Evolutionary conservation across 1,140 invertebrate genomes (phyloP).

Genomic region (Tetramorium parvispinum): DNA sequence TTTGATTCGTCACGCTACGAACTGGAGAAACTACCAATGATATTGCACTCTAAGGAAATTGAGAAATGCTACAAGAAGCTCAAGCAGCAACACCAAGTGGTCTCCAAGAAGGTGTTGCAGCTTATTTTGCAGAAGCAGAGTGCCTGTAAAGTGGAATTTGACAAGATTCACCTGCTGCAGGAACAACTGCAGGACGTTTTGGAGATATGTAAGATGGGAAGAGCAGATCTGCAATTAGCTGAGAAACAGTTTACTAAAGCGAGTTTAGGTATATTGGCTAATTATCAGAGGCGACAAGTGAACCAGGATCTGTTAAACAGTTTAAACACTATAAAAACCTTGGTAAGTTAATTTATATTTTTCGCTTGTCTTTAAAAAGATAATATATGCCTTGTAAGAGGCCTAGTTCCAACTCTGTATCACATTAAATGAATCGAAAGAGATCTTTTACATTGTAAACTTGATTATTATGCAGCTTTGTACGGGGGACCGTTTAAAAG

Average conservation of each 20-base stretch:
- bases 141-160: slow-evolving; percentile 93
- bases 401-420: not conserved
- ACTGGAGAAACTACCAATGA: slow-evolving; percentile 89
- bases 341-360: slow-evolving; percentile 86
- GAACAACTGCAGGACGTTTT: slow-evolving; percentile 90
- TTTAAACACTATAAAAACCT: slow-evolving; percentile 92
- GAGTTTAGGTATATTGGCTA: slow-evolving; percentile 94
- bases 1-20: slow-evolving; percentile 90
- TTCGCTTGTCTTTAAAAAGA: not conserved
- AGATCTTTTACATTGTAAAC: not conserved
- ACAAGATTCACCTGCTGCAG: slow-evolving; percentile 92
- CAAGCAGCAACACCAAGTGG: slow-evolving; percentile 92
- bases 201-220: slow-evolving; percentile 89
- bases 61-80: slow-evolving; percentile 89
- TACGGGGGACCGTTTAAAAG: slow-evolving; percentile 93
- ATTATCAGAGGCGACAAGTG: slow-evolving; percentile 94
- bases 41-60: slow-evolving; percentile 89
- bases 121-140: slow-evolving; percentile 96
- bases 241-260: slow-evolving; percentile 93
- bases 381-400: not conserved
- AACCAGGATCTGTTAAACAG: slow-evolving; percentile 92
- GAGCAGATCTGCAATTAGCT: slow-evolving; percentile 90
- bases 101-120: slow-evolving; percentile 96
- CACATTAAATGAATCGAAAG: not conserved
- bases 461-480: slow-evolving; percentile 86